Evolutionary conservation across 1,140 invertebrate genomes (phyloP), one percentile per base, ranked within the genome.

Genomic region (Zaprionus inermis): DNA sequence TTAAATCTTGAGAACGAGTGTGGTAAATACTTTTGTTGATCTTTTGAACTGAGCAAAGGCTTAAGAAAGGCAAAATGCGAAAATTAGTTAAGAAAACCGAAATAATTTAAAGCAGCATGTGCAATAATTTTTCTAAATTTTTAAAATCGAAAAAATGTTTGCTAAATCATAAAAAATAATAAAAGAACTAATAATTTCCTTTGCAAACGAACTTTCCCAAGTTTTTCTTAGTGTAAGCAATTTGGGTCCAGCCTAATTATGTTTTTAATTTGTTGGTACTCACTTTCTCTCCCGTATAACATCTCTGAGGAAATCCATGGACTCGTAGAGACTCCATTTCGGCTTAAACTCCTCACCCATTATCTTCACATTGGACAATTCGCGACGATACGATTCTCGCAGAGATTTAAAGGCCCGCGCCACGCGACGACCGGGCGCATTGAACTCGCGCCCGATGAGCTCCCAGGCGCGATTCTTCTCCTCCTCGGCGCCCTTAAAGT

Each of bases 381-480:
- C 91, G 1, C 91, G 88, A 20, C 91, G 91, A 77, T 92, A 92
- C 12, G 91, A 92, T 76, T 92, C 91, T n/a, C 91, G 70, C 49
- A 92, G 60, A 9, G 91, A 92, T 70, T 92, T 92, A 14, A 92
- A 92, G 14, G 91, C 91, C 16, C 91, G 79, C 24, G 91, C 91
- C 34, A 91, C 91, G 16, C 91, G 88, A 12, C 91, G 74, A 6
- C 91, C 91, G 28, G 91, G 90, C 56, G 91, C 84, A 89, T 88
- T 91, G 68, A 92, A 92, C 75, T 92, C 90, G 7, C 81, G 77
- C 3, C 91, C 91, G 41, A 92, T 92, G 52, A 79, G 72, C 64
- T 92, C 90, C 91, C 91, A 92, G 55, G 91, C 91, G 5, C 91
- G 91, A 54, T 89, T 92, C 72, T 92, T 92, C 44, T 92, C 91